phyloP scores from a whole-genome alignment of 2,888 invertebrate genomes.

The Euproctis similis region DNA sequence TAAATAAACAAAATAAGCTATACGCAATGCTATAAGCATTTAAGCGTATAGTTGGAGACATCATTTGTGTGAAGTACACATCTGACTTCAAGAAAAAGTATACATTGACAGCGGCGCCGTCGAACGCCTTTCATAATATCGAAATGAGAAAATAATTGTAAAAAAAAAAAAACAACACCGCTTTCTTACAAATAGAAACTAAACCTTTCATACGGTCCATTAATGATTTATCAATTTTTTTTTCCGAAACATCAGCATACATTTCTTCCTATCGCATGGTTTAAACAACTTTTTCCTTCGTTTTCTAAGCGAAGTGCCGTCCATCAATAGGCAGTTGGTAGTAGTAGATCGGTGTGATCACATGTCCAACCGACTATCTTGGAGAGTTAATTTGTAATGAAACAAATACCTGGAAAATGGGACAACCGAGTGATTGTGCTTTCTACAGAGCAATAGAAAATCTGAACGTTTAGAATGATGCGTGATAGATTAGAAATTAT shows the following conservation, averaged over 20 bases:
- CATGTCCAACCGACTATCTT: constrained; percentile 30
- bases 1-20: too few relatives aligned
- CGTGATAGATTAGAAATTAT: neutral
- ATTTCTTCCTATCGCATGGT: neutral
- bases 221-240: constrained; percentile 5
- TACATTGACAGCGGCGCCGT: too few relatives aligned
- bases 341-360: constrained; percentile 24
- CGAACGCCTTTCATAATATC: too few relatives aligned
- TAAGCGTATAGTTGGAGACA: too few relatives aligned
- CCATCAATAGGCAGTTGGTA: constrained; percentile 21
- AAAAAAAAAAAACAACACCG: too few relatives aligned
- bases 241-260: constrained; percentile 1
- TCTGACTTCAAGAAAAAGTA: too few relatives aligned
- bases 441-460: constrained; percentile 33
- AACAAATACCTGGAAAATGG: constrained; percentile 36
- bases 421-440: constrained; percentile 35
- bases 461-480: constrained; percentile 9
- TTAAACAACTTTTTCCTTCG: constrained; percentile 17
- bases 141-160: too few relatives aligned
- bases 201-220: constrained; percentile 3
- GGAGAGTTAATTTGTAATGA: constrained; percentile 42
- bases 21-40: too few relatives aligned
- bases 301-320: constrained; percentile 14
- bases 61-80: too few relatives aligned
- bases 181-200: constrained; percentile 4